phyloP scores from a whole-genome alignment of 1,140 invertebrate species.

The Pogonomyrmex barbatus region DNA sequence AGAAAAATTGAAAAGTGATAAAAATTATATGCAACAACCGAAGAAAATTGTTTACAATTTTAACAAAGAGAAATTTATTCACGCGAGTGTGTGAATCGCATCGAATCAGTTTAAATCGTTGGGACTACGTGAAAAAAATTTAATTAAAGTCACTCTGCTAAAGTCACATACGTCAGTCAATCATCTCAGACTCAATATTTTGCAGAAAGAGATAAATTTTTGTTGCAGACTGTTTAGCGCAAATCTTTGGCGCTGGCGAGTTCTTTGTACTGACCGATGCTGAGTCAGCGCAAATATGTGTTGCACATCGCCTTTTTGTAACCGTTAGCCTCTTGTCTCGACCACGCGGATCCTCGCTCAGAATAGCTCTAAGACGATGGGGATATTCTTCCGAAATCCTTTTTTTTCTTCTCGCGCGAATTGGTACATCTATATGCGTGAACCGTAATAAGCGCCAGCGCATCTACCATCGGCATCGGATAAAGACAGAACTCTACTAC shows the following conservation, averaged over 20 bases:
- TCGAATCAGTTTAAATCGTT: not conserved
- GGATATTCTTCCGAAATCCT: slow-evolving; percentile 39
- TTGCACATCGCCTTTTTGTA: slow-evolving; percentile 28
- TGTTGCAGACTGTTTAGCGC: slow-evolving; percentile 16
- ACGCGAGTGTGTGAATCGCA: not conserved
- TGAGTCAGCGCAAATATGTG: slow-evolving; percentile 56
- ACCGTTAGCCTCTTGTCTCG: slow-evolving; percentile 19
- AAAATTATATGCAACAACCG: not conserved
- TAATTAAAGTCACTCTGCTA: not conserved
- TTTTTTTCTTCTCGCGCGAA: slow-evolving; percentile 17
- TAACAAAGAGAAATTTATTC: not conserved
- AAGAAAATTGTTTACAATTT: not conserved
- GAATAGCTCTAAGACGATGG: not conserved
- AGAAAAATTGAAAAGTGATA: slow-evolving; percentile 12
- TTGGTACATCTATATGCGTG: slow-evolving; percentile 56
- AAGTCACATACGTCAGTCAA: not conserved
- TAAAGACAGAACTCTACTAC: slow-evolving; percentile 77
- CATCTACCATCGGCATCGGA: slow-evolving; percentile 69
- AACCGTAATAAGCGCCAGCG: slow-evolving; percentile 68
- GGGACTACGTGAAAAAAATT: not conserved
- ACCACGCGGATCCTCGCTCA: slow-evolving; percentile 19
- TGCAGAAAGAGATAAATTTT: not conserved
- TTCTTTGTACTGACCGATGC: slow-evolving; percentile 32
- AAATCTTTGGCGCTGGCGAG: slow-evolving; percentile 20
- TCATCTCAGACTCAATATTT: not conserved